Evolutionary conservation across 1,140 invertebrate species (phyloP).

Genomic region (Hyposmocoma kahamanoa): DNA sequence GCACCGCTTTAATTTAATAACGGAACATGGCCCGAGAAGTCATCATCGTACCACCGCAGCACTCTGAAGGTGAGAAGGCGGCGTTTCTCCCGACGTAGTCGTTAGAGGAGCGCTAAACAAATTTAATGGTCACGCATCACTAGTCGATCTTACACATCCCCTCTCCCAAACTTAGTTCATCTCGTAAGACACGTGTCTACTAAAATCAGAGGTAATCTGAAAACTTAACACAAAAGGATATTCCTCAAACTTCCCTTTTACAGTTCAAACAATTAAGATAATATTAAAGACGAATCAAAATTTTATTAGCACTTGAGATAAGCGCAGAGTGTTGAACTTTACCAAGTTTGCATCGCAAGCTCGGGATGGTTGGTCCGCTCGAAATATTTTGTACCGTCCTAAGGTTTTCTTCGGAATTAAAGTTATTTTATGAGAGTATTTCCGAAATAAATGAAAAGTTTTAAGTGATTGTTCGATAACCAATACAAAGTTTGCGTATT

Average conservation of each 20-base stretch:
- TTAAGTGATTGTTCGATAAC: slow-evolving; percentile 19
- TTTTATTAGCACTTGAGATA: slow-evolving; percentile 64
- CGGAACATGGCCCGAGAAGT: slow-evolving; percentile 27
- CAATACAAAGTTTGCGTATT: not conserved
- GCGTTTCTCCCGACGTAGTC: too few species aligned
- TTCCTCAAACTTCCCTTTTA: slow-evolving; percentile 44
- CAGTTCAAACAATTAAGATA: slow-evolving; percentile 58
- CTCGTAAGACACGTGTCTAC: too few species aligned
- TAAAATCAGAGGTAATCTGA: not conserved
- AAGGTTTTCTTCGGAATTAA: slow-evolving; percentile 40
- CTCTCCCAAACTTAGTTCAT: too few species aligned
- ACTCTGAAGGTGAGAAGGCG: too few species aligned
- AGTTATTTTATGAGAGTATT: slow-evolving; percentile 35
- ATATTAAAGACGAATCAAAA: slow-evolving; percentile 65
- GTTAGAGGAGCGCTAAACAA: too few species aligned
- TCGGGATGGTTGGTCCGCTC: slow-evolving; percentile 20
- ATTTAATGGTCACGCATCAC: too few species aligned
- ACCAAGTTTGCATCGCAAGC: slow-evolving; percentile 32
- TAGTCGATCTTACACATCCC: too few species aligned
- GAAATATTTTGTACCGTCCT: slow-evolving; percentile 45
- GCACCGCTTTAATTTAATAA: slow-evolving; percentile 61
- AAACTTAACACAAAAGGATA: slow-evolving; percentile 23
- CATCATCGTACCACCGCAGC: slow-evolving; percentile 20
- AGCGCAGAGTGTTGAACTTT: slow-evolving; percentile 62
- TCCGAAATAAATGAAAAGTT: slow-evolving; percentile 18